phyloP scores from a whole-genome alignment of 2,113 vertebrate species.

The Thunnus maccoyii region DNA sequence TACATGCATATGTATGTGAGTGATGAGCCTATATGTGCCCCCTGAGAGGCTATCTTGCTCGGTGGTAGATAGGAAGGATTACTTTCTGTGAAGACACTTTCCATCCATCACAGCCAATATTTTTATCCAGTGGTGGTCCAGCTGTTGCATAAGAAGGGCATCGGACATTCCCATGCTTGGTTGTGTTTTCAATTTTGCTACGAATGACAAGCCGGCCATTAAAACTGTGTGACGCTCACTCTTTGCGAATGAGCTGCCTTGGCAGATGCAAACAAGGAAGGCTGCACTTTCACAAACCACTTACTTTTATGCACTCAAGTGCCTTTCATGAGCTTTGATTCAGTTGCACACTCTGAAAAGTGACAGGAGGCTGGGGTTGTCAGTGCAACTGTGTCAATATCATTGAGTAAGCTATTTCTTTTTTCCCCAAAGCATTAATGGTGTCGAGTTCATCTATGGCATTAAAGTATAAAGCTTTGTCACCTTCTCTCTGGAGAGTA shows the following conservation, averaged over 20 bases:
- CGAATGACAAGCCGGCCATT: slow-evolving; percentile 23
- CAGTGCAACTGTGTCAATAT: not conserved
- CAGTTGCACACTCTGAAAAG: not conserved
- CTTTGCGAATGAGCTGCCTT: slow-evolving; percentile 28
- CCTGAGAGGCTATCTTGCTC: slow-evolving; percentile 23
- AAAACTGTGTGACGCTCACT: not conserved
- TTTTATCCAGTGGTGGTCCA: slow-evolving; percentile 34
- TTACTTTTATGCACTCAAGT: slow-evolving; percentile 36
- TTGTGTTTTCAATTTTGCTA: slow-evolving; percentile 11
- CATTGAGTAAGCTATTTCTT: not conserved
- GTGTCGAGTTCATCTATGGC: not conserved
- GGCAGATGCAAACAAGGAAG: slow-evolving; percentile 34
- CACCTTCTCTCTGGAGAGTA: not conserved
- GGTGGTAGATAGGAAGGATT: slow-evolving; percentile 34
- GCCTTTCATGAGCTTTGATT: slow-evolving; percentile 11
- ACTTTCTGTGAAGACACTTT: no score
- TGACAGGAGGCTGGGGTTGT: not conserved
- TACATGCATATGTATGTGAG: slow-evolving; percentile 10
- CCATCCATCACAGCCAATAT: slow-evolving; percentile 5
- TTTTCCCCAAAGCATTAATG: not conserved
- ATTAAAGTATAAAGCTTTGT: not conserved
- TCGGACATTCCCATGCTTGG: not conserved
- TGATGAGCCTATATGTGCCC: slow-evolving; percentile 13
- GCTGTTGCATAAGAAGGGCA: not conserved
- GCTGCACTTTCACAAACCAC: slow-evolving; percentile 40